A percentile compares a stretch with the other conserved stretches of the same genome.
Evolutionary conservation across 2,888 invertebrate genomes (phyloP).

Genomic region (Heliconius cydno): DNA sequence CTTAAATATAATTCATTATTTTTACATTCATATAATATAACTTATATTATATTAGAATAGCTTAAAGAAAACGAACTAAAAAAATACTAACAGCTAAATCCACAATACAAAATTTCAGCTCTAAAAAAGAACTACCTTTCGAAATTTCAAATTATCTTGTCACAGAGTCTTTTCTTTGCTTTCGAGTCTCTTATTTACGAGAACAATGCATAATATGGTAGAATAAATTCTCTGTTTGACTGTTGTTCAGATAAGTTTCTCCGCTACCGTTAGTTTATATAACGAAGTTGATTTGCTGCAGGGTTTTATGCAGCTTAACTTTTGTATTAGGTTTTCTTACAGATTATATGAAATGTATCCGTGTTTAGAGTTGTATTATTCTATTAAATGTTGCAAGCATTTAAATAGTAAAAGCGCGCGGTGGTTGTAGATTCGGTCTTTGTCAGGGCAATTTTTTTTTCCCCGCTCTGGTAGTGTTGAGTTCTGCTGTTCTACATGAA

Average conservation of each 20-base stretch:
- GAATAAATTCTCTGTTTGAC: slow-evolving; percentile 63
- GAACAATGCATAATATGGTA: slow-evolving; percentile 63
- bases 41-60: no score
- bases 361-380: background rate
- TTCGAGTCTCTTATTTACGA: slow-evolving; percentile 70
- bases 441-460: no score
- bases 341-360: slow-evolving; percentile 31
- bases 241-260: slow-evolving; percentile 50
- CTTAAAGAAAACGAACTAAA: background rate
- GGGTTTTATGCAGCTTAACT: slow-evolving; percentile 35
- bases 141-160: slow-evolving; percentile 70
- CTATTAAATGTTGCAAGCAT: no score
- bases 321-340: slow-evolving; percentile 32
- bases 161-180: slow-evolving; percentile 68
- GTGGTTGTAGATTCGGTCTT: no score
- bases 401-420: no score
- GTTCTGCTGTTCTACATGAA: no score
- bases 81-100: background rate
- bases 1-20: background rate
- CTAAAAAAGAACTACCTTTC: background rate
- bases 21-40: background rate
- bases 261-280: slow-evolving; percentile 33
- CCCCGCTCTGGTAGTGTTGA: no score
- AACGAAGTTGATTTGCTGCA: slow-evolving; percentile 37
- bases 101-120: slow-evolving; percentile 1